Evolutionary conservation across 2,888 invertebrate species (phyloP).

Genomic region (Aspidapion aeneum): DNA sequence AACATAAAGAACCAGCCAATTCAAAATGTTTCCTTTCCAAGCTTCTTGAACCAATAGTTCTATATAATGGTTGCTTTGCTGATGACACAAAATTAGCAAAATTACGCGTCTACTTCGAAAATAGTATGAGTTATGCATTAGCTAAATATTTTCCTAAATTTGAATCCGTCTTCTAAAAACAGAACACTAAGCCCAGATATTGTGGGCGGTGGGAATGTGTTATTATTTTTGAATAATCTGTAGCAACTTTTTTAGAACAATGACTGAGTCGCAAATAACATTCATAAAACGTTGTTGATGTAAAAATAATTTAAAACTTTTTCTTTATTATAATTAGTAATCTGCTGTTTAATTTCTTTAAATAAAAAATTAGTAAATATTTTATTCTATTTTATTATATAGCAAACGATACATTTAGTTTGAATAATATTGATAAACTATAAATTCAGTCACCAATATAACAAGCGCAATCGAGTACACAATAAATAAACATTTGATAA

Average conservation of each 20-base stretch:
- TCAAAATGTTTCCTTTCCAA: not conserved
- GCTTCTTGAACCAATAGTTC: not conserved
- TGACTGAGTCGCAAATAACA: not conserved
- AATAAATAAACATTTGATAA: not conserved
- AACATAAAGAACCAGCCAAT: not conserved
- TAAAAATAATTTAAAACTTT: no score
- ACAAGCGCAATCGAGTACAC: not conserved
- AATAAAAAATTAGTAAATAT: no score
- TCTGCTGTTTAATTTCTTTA: no score
- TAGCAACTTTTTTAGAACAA: not conserved
- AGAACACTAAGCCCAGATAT: not conserved
- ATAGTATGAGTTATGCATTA: not conserved
- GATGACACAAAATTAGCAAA: not conserved
- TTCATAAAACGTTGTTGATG: not conserved
- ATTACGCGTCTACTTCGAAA: not conserved
- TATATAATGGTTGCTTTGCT: not conserved
- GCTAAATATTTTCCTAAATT: not conserved
- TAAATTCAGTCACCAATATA: not conserved
- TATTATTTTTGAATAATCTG: not conserved
- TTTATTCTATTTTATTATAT: no score
- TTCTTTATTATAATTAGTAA: no score
- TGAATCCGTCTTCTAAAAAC: not conserved
- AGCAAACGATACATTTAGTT: no score
- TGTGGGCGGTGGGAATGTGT: not conserved
- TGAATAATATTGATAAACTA: no score